phyloP scores from a whole-genome alignment of 2,888 invertebrate genomes.

The Heliconius aoede region DNA sequence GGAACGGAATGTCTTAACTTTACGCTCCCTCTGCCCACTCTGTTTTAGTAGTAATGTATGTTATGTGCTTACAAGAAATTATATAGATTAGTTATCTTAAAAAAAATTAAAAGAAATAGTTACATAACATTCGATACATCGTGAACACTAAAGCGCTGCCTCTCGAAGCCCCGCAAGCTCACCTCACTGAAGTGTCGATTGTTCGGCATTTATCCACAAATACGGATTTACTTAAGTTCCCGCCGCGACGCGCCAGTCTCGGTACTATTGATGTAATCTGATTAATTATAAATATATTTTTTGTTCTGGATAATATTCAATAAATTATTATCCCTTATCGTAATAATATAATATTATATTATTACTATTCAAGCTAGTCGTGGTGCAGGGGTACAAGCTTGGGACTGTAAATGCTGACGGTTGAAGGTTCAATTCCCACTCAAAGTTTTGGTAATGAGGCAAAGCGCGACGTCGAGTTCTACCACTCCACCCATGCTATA shows the following conservation, averaged over 20 bases:
- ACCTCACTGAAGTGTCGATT: constrained; percentile 68
- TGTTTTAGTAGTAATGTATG: no score
- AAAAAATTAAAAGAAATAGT: not conserved
- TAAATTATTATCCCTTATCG: not conserved
- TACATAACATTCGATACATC: constrained; percentile 44
- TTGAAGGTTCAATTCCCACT: no score
- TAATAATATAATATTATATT: no score
- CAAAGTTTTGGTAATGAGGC: no score
- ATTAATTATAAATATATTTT: constrained; percentile 51
- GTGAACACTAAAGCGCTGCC: constrained; percentile 58
- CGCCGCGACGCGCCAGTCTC: constrained; percentile 30
- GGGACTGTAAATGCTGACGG: no score
- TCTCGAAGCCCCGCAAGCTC: constrained; percentile 58
- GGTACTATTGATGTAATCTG: constrained; percentile 46
- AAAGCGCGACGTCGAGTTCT: no score
- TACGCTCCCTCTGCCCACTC: no score
- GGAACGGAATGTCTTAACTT: no score
- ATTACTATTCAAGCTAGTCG: no score
- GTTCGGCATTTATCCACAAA: constrained; percentile 65
- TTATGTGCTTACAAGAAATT: no score
- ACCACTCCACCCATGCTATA: not conserved
- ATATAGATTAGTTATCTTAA: not conserved
- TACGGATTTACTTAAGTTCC: constrained; percentile 77
- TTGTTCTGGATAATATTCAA: constrained; percentile 13
- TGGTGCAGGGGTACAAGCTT: no score